Conservation (phyloP, 2,113 vertebrate species). For the Ariopsis seemanni region DNA sequence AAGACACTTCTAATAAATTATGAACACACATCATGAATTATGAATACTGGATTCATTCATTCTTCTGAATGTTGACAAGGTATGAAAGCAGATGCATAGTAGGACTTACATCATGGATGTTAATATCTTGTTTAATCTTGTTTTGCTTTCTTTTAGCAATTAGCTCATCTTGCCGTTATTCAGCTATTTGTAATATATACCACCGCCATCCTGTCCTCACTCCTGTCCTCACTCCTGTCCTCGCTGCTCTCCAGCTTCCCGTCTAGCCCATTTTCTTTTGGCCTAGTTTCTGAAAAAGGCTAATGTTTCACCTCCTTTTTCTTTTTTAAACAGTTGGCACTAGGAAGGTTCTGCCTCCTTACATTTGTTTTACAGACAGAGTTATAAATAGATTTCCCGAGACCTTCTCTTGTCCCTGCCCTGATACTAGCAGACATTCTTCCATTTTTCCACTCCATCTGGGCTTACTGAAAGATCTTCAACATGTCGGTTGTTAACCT, state of each 20-base stretch:
- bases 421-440: slow-evolving; percentile 23
- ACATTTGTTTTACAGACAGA: slow-evolving; percentile 37
- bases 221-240: background rate
- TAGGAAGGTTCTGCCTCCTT: slow-evolving; percentile 16
- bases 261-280: slow-evolving; percentile 18
- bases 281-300: slow-evolving; percentile 35
- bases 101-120: background rate
- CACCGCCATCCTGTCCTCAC: background rate
- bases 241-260: background rate
- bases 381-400: slow-evolving; percentile 44
- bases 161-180: background rate
- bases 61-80: background rate
- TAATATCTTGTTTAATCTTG: background rate
- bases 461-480: background rate
- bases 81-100: background rate
- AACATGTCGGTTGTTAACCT: background rate
- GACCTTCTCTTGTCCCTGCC: slow-evolving; percentile 30
- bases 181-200: background rate
- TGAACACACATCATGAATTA: background rate
- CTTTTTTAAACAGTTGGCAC: slow-evolving; percentile 24
- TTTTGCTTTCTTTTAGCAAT: background rate
- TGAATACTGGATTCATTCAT: background rate
- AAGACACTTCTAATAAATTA: background rate
- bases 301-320: slow-evolving; percentile 35
- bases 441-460: slow-evolving; percentile 13